Evolutionary conservation across 2,888 invertebrate genomes (phyloP), one percentile per base, ranked within the genome.

Genomic region (Drosophila paramelanica): DNA sequence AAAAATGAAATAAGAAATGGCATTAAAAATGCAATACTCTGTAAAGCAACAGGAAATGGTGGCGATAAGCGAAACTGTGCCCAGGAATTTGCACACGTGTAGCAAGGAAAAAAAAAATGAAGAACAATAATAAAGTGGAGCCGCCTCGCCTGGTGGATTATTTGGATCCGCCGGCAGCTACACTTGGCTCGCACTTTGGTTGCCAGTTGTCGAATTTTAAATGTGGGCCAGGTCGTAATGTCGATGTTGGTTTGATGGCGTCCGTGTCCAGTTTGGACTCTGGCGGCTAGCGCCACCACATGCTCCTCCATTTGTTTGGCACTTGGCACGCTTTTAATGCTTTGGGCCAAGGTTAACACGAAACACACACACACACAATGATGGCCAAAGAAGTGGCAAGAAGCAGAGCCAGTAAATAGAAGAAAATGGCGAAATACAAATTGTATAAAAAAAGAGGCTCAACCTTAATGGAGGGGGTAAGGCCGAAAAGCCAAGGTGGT

Each of bases 281-380:
- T 33, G 23, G 42, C 8, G 45, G 8, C 10, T 33, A 10, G 36
- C 50, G n/a, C 50, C 43, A 17, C 17, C 36, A 31, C 31, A 17
- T 38, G 73, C 51, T 60, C 36, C 65, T 79, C 66, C 25, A 38
- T 55, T 58, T 55, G 52, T 65, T 61, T 8, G 81, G 64, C 69
- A 84, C 88, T 82, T 82, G 82, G 82, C 88, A 84, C 79, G 88
- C 81, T 87, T 87, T 87, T 79, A 87, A 87, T 81, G 82, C 81
- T 67, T 79, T 58, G 67, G 68, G 67, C 81, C 85, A 85, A 88
- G 85, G 85, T 81, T 85, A 83, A 68, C 77, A 74, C 78, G 68
- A 71, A 56, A 50, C 76, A 61, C 55, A 55, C 41, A 49, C 64
- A 60, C 61, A 73, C 79, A 64, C 68, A 74, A 71, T 79, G 64